Percentiles rank a stretch among this genome's conserved stretches.
Evolutionary conservation across 2,888 invertebrate species (phyloP).

Genomic region (Argynnis bischoffii): DNA sequence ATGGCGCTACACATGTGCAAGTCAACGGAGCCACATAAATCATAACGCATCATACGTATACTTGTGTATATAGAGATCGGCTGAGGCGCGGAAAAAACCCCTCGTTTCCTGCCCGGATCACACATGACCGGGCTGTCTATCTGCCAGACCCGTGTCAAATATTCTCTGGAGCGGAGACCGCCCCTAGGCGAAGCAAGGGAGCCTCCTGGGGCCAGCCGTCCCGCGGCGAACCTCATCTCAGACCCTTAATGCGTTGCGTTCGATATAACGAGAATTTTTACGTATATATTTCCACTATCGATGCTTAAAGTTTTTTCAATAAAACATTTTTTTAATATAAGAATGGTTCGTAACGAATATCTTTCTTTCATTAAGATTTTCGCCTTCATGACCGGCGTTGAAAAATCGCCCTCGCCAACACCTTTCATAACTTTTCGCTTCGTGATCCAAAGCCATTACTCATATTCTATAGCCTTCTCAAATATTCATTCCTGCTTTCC

Average conservation of each 20-base stretch:
- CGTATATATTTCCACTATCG: slow-evolving; percentile 44
- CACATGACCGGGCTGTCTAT: slow-evolving; percentile 83
- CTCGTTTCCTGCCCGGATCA: slow-evolving; percentile 80
- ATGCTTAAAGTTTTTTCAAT: slow-evolving; percentile 37
- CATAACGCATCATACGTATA: slow-evolving; percentile 74
- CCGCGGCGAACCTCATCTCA: slow-evolving; percentile 82
- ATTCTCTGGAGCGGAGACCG: slow-evolving; percentile 82
- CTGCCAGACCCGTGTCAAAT: slow-evolving; percentile 83
- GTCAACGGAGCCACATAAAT: slow-evolving; percentile 71
- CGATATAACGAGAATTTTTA: slow-evolving; percentile 76
- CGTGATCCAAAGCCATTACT: slow-evolving; percentile 81
- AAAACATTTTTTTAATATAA: slow-evolving; percentile 2
- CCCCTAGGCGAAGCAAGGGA: slow-evolving; percentile 65
- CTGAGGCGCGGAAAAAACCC: slow-evolving; percentile 77
- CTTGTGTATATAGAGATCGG: slow-evolving; percentile 71
- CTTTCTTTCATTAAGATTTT: slow-evolving; percentile 75
- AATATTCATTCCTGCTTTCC: slow-evolving; percentile 81
- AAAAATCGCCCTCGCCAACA: slow-evolving; percentile 75
- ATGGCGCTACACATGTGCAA: slow-evolving; percentile 76
- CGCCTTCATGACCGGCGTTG: slow-evolving; percentile 67
- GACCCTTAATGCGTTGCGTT: slow-evolving; percentile 78
- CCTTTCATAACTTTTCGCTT: slow-evolving; percentile 83
- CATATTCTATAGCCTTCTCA: slow-evolving; percentile 80
- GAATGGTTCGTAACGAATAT: slow-evolving; percentile 61
- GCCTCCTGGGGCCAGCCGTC: slow-evolving; percentile 79